These are phyloP conservation scores for Parnassius mnemosyne DNA, from an alignment of 2,888 invertebrate species.

Conservation along the genomic window DNA sequence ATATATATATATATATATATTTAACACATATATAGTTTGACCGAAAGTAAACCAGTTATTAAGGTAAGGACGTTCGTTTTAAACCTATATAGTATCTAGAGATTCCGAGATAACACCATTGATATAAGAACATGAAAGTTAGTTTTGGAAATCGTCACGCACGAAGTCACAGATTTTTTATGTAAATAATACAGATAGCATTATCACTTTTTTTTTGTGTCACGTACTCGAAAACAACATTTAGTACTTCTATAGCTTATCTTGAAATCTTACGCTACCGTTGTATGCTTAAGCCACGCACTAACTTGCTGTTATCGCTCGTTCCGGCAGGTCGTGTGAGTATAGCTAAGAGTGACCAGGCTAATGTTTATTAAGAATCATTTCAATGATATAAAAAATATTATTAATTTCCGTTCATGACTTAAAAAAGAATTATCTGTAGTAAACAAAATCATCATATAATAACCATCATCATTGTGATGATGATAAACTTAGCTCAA, in stretches of 20 bases:
- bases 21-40: too few species aligned
- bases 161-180: neutral
- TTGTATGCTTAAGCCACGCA: conserved; percentile 22
- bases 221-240: conserved; percentile 3
- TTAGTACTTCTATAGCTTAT: conserved; percentile 14
- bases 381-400: too few species aligned
- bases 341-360: conserved; percentile 20
- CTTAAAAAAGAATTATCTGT: too few species aligned
- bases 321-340: conserved; percentile 29
- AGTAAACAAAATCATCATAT: too few species aligned
- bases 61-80: too few species aligned
- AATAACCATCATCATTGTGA: too few species aligned
- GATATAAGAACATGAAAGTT: conserved; percentile 6
- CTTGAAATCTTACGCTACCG: conserved; percentile 26
- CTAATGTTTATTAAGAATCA: neutral
- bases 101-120: neutral
- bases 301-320: conserved; percentile 19
- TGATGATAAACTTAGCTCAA: too few species aligned
- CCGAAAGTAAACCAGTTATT: too few species aligned
- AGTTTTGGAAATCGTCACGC: conserved; percentile 3
- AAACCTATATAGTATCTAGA: neutral
- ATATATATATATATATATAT: too few species aligned
- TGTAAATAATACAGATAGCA: conserved; percentile 4
- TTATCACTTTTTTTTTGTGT: conserved; percentile 4
- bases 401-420: too few species aligned